phyloP scores from a whole-genome alignment of 2,888 invertebrate genomes.

The Alitta virens region DNA sequence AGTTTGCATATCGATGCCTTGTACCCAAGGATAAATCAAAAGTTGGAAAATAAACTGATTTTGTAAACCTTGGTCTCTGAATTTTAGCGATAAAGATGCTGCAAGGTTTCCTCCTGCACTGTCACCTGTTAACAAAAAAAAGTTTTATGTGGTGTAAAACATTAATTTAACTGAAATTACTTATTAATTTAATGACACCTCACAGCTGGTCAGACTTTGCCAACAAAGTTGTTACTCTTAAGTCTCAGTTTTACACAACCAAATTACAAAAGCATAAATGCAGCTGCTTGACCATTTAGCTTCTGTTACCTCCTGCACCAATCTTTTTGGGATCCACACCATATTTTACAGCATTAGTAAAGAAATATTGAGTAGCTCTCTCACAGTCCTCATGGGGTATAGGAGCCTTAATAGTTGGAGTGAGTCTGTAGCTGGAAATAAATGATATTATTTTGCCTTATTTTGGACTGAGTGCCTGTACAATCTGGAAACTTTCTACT shows the following conservation, averaged over 20 bases:
- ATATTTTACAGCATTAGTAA: constrained; percentile 10
- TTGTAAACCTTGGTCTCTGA: neutral
- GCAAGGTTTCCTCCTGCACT: neutral
- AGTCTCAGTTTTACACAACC: too few species aligned
- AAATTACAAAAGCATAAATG: too few species aligned
- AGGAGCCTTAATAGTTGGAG: constrained; percentile 10
- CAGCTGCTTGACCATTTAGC: too few species aligned
- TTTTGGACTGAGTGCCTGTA: too few species aligned
- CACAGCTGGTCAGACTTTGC: too few species aligned
- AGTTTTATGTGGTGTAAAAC: too few species aligned
- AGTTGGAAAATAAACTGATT: neutral
- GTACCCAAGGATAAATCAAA: neutral
- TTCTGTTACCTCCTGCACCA: constrained; percentile 14
- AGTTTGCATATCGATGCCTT: neutral
- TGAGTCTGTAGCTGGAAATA: neutral
- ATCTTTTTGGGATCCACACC: constrained; percentile 16
- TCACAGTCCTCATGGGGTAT: constrained; percentile 15
- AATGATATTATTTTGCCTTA: too few species aligned
- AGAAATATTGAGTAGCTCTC: constrained; percentile 9
- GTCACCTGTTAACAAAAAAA: neutral
- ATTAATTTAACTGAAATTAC: too few species aligned
- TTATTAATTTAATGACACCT: too few species aligned
- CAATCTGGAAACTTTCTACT: too few species aligned
- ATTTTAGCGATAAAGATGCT: neutral
- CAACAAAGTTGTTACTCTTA: too few species aligned